These are phyloP conservation scores for Orthonyx spaldingii DNA, from an alignment of 2,113 vertebrate species.

Conservation along the genomic window DNA sequence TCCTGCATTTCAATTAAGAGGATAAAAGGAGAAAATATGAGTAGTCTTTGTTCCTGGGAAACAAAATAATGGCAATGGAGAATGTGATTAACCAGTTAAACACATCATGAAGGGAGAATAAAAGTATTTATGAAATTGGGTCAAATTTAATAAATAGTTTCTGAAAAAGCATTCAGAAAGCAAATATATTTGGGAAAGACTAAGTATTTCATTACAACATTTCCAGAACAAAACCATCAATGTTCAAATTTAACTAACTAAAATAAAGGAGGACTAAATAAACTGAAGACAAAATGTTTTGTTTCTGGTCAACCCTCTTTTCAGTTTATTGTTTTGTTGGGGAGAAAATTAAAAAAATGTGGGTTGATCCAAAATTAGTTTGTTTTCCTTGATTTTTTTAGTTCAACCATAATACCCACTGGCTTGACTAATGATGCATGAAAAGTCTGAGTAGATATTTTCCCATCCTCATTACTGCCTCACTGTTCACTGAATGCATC, in stretches of 20 bases:
- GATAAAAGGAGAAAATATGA: not conserved
- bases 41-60: conserved; percentile 3
- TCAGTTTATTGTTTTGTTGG: not conserved
- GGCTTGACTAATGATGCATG: not conserved
- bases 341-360: not conserved
- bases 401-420: not conserved
- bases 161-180: not conserved
- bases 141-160: conserved; percentile 15
- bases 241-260: not conserved
- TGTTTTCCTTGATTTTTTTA: conserved; percentile 13
- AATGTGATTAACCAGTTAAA: conserved; percentile 28
- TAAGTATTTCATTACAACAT: not conserved
- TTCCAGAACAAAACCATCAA: not conserved
- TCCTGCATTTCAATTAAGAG: conserved; percentile 10
- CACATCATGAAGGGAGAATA: not conserved
- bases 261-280: not conserved
- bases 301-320: not conserved
- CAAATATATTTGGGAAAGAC: not conserved
- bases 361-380: not conserved
- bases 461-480: not conserved
- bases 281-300: not conserved
- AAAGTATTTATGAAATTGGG: conserved; percentile 3
- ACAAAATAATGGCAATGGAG: conserved; percentile 16
- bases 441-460: not conserved
- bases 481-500: not conserved